phyloP scores from a whole-genome alignment of 2,888 invertebrate genomes.

The Hydrotaea cyrtoneurina region DNA sequence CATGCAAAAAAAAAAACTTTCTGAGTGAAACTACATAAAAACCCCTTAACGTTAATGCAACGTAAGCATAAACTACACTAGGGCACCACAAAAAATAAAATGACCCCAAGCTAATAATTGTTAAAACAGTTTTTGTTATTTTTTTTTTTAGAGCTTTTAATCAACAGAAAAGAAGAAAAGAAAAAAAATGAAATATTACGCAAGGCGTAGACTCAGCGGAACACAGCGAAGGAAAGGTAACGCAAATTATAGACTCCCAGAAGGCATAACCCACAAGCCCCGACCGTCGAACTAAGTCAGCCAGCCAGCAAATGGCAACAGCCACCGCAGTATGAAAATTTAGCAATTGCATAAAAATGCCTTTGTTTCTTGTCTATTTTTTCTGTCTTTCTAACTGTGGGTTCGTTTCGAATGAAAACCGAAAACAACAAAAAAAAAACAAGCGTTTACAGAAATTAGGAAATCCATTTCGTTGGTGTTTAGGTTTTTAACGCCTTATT shows the following conservation, averaged over 20 bases:
- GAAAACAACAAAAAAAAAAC: background rate
- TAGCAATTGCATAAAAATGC: conserved; percentile 30
- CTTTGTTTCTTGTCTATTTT: background rate
- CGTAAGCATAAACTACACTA: background rate
- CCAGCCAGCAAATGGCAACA: background rate
- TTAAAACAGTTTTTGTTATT: conserved; percentile 1
- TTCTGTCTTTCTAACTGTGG: background rate
- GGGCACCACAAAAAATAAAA: background rate
- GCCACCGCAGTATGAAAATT: conserved; percentile 21
- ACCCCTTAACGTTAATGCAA: background rate
- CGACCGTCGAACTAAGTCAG: background rate
- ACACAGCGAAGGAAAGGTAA: conserved; percentile 31
- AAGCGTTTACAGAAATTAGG: conserved; percentile 19
- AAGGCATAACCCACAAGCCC: conserved; percentile 51
- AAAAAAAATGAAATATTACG: background rate
- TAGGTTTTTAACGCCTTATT: conserved; percentile 39
- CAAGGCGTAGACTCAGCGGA: background rate
- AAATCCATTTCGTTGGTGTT: conserved; percentile 30
- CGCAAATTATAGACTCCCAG: conserved; percentile 37
- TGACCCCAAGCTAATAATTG: conserved; percentile 27
- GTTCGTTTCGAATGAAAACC: background rate
- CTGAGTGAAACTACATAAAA: background rate
- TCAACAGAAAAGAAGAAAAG: background rate
- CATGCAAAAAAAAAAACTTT: background rate
- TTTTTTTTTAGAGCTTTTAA: background rate